Evolutionary conservation across 2,113 vertebrate genomes (phyloP).

Genomic region (Barbus barbus): DNA sequence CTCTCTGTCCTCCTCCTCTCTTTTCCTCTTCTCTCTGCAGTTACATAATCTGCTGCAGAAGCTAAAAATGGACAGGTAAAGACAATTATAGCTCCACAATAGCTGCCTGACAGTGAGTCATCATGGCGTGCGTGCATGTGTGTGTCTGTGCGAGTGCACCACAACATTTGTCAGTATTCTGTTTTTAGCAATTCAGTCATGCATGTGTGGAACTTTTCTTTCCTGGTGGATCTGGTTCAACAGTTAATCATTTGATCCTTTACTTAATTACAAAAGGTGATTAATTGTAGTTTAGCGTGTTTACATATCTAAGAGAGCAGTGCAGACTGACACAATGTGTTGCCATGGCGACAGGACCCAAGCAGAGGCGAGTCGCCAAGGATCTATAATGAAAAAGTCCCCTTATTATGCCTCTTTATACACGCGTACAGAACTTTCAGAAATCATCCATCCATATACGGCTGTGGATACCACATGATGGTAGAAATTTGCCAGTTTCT

Average conservation of each 20-base stretch:
- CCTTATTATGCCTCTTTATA: slow-evolving; percentile 17
- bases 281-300: slow-evolving; percentile 35
- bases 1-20: slow-evolving; percentile 33
- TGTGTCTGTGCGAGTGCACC: slow-evolving; percentile 8
- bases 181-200: slow-evolving; percentile 40
- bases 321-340: slow-evolving; percentile 38
- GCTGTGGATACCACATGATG: not conserved
- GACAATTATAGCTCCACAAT: slow-evolving; percentile 55
- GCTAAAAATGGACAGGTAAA: slow-evolving; percentile 55
- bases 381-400: slow-evolving; percentile 36
- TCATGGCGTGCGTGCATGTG: slow-evolving; percentile 20
- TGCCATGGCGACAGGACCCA: slow-evolving; percentile 46
- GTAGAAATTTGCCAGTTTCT: not conserved
- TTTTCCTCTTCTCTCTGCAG: slow-evolving; percentile 28
- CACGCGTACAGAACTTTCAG: not conserved
- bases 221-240: slow-evolving; percentile 27
- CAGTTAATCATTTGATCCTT: slow-evolving; percentile 36
- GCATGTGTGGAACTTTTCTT: slow-evolving; percentile 13
- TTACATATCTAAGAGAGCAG: slow-evolving; percentile 11
- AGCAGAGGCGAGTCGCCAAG: slow-evolving; percentile 14
- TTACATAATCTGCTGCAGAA: slow-evolving; percentile 49
- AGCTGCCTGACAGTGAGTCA: slow-evolving; percentile 50
- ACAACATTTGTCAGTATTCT: slow-evolving; percentile 15
- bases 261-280: slow-evolving; percentile 44
- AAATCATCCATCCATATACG: not conserved